Evolutionary conservation across 2,797 vertebrate species (phyloP), one percentile per base, ranked within the genome.

Genomic region (Craterocephalus amniculus): DNA sequence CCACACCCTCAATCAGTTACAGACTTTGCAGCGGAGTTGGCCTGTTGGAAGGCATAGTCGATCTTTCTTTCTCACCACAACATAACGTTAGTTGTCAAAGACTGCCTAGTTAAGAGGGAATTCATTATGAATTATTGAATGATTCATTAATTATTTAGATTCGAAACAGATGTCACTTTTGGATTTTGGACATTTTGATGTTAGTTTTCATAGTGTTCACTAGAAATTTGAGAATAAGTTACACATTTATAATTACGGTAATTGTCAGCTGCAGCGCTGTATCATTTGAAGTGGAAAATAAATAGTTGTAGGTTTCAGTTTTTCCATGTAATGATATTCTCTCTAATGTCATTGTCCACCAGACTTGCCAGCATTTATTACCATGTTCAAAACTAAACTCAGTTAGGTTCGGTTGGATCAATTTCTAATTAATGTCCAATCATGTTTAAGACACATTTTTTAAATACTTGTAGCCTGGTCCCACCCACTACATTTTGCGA

Each of bases 1-100:
- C 86, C 52, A n/a, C 43, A 4, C 63, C 81, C 71, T 84, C 84
- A 92, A 91, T 92, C 81, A 86, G 78, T 86, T 88, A 83, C 88
- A 91, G 88, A 70, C 86, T 92, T 73, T 70, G 18, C 31, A 66
- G 54, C 38, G 35, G 60, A 48, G 45, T 66, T 34, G 20, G 61
- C 35, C 38, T 38, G 4, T 58, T 27, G n/a, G 3, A 52, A 43
- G 70, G 56, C 56, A 49, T 0, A 14, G 60, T 45, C 36, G 40
- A 26, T 56, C 51, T 13, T 36, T 14, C 51, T 26, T 13, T 13
- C 48, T 51, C 22, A 51, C 48, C n/a, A 45, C 43, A 45, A 9
- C 43, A 20, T 8, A 22, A 65, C 4, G 1, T 36, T 32, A 24
- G 22, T 29, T 16, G 18, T 20, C 2, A 63, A 62, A 29, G 20